Conservation (phyloP, 2,113 vertebrate species). For the Stictonetta naevosa region DNA sequence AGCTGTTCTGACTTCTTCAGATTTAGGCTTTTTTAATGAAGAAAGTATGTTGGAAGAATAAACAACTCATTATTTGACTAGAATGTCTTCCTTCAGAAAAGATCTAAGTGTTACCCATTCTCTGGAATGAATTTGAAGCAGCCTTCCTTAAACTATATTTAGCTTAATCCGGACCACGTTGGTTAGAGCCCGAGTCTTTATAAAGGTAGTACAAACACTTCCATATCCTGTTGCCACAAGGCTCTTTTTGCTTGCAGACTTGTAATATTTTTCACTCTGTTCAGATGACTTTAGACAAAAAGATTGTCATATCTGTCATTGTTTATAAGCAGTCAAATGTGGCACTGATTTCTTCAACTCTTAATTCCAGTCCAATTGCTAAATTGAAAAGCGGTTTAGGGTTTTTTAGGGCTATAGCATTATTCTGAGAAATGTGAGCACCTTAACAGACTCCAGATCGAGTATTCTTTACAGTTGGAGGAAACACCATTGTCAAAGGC, state of each 20-base stretch:
- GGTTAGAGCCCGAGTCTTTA: not conserved
- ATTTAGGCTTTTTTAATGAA: not conserved
- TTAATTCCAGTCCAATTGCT: not conserved
- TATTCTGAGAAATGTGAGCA: not conserved
- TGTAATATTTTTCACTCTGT: not conserved
- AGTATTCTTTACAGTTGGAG: not conserved
- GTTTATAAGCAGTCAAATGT: not conserved
- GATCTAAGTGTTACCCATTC: not conserved
- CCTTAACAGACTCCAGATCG: too few relatives aligned
- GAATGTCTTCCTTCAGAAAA: not conserved
- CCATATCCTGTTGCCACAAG: not conserved
- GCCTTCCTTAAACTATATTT: not conserved
- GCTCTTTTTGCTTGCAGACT: not conserved
- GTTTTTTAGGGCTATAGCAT: fast-evolving
- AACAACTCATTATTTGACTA: not conserved
- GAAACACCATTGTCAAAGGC: not conserved
- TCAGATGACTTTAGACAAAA: not conserved
- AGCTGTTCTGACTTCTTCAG: not conserved
- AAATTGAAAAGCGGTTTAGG: not conserved
- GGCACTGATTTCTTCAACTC: not conserved
- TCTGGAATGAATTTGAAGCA: not conserved
- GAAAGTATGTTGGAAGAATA: not conserved
- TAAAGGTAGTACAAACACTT: not conserved
- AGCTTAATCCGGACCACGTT: not conserved
- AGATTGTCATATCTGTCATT: not conserved